These are phyloP conservation scores for Syrmaticus mikado DNA, from an alignment of 2,113 vertebrate genomes.

Conservation along the genomic window DNA sequence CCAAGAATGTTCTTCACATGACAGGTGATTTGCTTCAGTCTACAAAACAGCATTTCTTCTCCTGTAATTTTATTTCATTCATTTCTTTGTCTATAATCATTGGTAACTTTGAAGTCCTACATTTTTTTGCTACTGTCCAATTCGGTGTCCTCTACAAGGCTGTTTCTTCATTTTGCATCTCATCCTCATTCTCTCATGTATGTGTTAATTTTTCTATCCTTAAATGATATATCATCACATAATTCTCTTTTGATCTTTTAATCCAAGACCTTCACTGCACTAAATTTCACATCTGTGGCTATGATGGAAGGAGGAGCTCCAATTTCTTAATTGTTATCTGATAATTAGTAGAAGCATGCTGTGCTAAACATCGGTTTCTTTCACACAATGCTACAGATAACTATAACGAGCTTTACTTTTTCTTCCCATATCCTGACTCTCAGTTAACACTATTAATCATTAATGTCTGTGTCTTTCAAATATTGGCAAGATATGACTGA, in stretches of 20 bases:
- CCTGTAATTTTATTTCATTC: not conserved
- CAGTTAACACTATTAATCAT: not conserved
- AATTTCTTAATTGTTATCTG: not conserved
- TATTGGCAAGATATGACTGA: not conserved
- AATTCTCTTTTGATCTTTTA: not conserved
- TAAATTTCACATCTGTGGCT: not conserved
- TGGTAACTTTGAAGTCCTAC: not conserved
- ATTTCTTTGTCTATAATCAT: not conserved
- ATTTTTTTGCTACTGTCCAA: not conserved
- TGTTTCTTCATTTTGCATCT: not conserved
- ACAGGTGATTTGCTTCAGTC: not conserved
- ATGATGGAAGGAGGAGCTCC: not conserved
- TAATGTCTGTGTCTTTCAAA: not conserved
- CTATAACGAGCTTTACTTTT: not conserved
- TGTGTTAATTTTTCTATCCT: not conserved
- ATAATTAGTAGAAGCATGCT: not conserved
- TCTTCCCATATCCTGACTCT: not conserved
- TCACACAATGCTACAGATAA: not conserved
- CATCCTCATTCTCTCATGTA: rapidly evolving
- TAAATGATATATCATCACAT: not conserved
- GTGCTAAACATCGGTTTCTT: not conserved
- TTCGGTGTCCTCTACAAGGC: not conserved
- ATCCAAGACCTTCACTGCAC: not conserved
- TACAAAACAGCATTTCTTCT: not conserved
- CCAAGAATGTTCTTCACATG: not conserved